Base-by-base conservation (phyloP, 1,140 invertebrate species). In the Drosophila pachea region DNA sequence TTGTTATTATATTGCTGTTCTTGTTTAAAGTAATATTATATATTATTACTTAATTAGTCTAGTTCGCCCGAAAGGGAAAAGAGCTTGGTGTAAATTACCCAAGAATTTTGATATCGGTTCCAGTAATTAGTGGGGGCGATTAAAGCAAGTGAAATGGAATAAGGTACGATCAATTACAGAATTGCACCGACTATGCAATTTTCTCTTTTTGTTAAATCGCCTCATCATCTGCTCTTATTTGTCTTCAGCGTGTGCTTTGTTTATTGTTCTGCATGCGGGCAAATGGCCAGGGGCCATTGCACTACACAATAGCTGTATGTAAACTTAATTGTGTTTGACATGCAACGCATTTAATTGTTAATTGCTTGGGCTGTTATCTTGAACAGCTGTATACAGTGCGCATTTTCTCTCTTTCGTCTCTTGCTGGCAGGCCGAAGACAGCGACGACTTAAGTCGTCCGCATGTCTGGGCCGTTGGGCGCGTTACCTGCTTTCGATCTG, bases 371-470 rank as follows among this genome's bases (percentile, higher is more conserved):
- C 8, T 58, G 55, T 47, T 66, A 59, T 66, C 68, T 48, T 59
- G 66, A 70, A 35, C 40, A 59, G 29, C 33, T 33, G 43, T 33
- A 55, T 31, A n/a, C 61, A 42, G 35, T 49, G 50, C 40, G 67
- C 67, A 65, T 33, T 65, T 65, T 43, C 66, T 53, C 61, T 47
- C 53, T 56, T 69, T 22, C 22, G 14, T 55, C 22, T 32, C 16
- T 33, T 45, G 5, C 4, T 31, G 45, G 42, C 38, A 68, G 49
- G 68, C 69, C 73, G 68, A 67, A 75, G 63, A 40, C 63, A 43
- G 9, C 59, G 73, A 48, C 68, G 68, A 67, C 54, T 73, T 56
- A 73, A 65, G 73, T 73, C 73, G 71, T 48, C 68, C 31, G 8
- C 49, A 60, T 60, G 68, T 72, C 68, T 73, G 59, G 31, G 59